Conservation (phyloP, 2,113 vertebrate species). For the Tylochromis polylepis region DNA sequence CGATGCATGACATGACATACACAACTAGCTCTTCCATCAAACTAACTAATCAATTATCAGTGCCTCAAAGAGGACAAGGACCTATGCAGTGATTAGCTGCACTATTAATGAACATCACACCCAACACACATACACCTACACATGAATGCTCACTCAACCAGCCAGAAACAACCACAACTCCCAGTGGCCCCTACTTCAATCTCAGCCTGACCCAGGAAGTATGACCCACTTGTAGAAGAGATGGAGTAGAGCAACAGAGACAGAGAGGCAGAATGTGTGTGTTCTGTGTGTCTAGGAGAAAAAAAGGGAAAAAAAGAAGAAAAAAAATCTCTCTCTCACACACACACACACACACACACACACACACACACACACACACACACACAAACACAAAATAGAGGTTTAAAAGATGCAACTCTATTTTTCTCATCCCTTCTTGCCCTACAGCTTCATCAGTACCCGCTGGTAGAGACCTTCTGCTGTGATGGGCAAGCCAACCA, state of each 20-base stretch:
- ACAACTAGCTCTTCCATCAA: conserved; percentile 36
- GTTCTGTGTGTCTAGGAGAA: background rate
- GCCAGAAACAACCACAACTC: conserved; percentile 36
- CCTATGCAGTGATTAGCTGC: conserved; percentile 36
- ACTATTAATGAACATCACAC: conserved; percentile 42
- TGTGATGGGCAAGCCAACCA: conserved; percentile 39
- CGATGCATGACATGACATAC: conserved; percentile 17
- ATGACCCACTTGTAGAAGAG: conserved; percentile 61
- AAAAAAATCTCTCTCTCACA: no score
- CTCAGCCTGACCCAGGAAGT: conserved; percentile 49
- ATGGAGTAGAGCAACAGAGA: conserved; percentile 4
- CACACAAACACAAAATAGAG: conserved; percentile 20
- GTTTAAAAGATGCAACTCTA: conserved; percentile 20
- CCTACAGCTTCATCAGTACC: conserved; percentile 31
- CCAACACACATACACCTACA: background rate
- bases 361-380: no score
- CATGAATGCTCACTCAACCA: background rate
- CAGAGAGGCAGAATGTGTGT: background rate
- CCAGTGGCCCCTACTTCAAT: conserved; percentile 49
- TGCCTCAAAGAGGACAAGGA: conserved; percentile 25
- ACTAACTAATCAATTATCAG: conserved; percentile 47
- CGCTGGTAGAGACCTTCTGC: conserved; percentile 62
- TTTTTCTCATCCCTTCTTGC: background rate
- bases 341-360: no score
- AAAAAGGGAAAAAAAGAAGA: background rate